phyloP scores from a whole-genome alignment of 2,797 vertebrate genomes.

The Brachyrhaphis roseni region DNA sequence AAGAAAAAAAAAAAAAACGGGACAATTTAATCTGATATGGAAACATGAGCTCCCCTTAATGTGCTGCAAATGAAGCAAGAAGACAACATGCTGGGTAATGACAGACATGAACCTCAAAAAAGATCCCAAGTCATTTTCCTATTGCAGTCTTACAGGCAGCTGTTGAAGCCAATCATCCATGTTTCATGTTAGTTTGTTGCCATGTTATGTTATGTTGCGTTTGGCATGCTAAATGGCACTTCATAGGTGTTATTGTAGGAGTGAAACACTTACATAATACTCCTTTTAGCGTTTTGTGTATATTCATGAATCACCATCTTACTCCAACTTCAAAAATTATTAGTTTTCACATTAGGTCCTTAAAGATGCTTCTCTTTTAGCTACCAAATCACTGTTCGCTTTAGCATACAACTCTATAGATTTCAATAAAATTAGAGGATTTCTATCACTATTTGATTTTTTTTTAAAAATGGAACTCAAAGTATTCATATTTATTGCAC shows the following conservation, averaged over 20 bases:
- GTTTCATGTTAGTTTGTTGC: conserved; percentile 17
- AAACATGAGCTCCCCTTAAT: conserved; percentile 12
- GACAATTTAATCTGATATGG: conserved; percentile 7
- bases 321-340: conserved; percentile 10
- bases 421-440: too few relatives aligned
- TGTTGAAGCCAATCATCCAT: background rate
- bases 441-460: too few relatives aligned
- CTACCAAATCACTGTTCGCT: background rate
- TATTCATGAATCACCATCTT: conserved; percentile 30
- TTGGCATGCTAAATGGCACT: conserved; percentile 20
- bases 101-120: background rate
- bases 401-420: background rate
- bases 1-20: background rate
- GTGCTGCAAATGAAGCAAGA: background rate
- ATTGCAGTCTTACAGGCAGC: conserved; percentile 2
- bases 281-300: conserved; percentile 23
- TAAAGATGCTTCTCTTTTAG: background rate
- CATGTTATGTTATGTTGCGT: conserved; percentile 26
- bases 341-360: background rate
- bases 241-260: conserved; percentile 45
- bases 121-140: conserved; percentile 23
- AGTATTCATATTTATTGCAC: too few relatives aligned
- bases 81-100: background rate
- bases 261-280: conserved; percentile 44
- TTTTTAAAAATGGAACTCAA: too few relatives aligned